Base-by-base conservation (phyloP, 2,113 vertebrate genomes). In the Tauraco erythrolophus region DNA sequence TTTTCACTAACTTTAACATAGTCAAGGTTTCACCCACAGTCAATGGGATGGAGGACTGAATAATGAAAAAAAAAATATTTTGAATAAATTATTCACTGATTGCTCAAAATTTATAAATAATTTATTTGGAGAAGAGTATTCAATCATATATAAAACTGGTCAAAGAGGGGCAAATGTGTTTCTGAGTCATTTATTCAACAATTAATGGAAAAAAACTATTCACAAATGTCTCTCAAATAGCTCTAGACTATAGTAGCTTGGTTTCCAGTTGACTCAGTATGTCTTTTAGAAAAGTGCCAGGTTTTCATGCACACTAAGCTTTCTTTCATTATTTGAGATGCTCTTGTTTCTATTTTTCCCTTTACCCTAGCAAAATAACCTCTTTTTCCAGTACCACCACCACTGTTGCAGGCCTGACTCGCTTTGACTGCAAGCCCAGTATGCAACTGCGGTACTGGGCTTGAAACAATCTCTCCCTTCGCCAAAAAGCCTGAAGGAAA, bases 121-220 rank as follows among this genome's bases (percentile, higher is more conserved):
- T 96, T 66, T 95, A 94, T 95, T 91, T 81, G 43, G 39, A 89
- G 84, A 80, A 88, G 60, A 81, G 76, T 81, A 92, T 97, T 95
- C 83, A 95, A 46, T 62, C 68, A 89, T 88, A 95, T 33, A 80
- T 62, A 89, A 93, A 92, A 58, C 82, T 96, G 2, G 3, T 90
- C 79, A 90, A 95, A 95, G 75, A 93, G 76, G 60, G 79, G 51
- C 58, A 97, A 95, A 91, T 71, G 62, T 94, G 88, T 71, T 97
- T 94, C 89, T 92, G 70, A 95, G 84, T 88, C 74, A 97, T 92
- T 93, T 97, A 96, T 91, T 94, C 91, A 94, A 86, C 90, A 97
- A 90, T 88, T 95, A 88, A 92, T 70, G 68, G 84, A 25, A 92
- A 86, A 60, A 89, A 71, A 8, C 13, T 90, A 85, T 81, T 92